Evolutionary conservation across 2,113 vertebrate genomes (phyloP).

Genomic region (Aptenodytes patagonicus): DNA sequence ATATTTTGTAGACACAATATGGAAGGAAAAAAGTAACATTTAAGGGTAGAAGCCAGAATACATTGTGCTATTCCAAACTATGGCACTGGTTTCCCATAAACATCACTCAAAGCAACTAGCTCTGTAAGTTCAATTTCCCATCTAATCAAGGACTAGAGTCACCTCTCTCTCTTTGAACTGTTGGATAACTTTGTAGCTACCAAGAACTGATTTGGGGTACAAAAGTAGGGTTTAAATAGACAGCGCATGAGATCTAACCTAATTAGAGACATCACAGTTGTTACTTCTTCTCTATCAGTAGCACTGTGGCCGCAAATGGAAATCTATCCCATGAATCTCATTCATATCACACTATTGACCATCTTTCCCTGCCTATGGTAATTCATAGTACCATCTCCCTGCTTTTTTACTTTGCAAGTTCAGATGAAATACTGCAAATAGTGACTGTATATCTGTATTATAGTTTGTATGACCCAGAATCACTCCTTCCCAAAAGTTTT

Average conservation of each 20-base stretch:
- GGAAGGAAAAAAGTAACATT: background rate
- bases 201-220: background rate
- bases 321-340: background rate
- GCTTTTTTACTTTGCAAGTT: background rate
- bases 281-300: background rate
- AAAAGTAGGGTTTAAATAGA: background rate
- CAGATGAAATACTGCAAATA: background rate
- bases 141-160: background rate
- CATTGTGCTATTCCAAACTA: background rate
- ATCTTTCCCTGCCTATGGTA: background rate
- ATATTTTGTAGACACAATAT: background rate
- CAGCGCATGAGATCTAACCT: background rate
- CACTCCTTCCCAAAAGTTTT: background rate
- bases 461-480: background rate
- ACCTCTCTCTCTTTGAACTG: background rate
- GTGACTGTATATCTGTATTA: background rate
- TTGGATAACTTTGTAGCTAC: background rate
- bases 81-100: background rate
- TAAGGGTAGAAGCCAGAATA: background rate
- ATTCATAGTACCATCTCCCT: background rate
- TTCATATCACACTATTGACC: background rate
- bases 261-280: background rate
- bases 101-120: background rate
- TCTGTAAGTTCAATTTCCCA: background rate
- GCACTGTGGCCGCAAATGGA: background rate